Conservation (phyloP, 1,140 invertebrate species). For the Diachasmimorpha longicaudata region DNA sequence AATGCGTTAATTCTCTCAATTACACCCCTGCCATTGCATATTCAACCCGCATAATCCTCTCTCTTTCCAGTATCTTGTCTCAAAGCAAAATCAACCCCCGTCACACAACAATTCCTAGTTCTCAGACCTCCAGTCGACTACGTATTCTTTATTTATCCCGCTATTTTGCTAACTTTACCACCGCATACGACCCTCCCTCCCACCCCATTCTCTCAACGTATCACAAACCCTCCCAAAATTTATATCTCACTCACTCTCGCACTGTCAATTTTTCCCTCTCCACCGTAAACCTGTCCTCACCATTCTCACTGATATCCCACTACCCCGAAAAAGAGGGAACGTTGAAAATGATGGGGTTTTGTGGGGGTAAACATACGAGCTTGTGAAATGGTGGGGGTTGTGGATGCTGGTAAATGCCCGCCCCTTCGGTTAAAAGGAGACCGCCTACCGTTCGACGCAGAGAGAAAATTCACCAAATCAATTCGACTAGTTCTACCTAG, state of each 20-base stretch:
- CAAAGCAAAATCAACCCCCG: background rate
- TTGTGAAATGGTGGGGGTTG: background rate
- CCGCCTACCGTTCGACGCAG: slow-evolving; percentile 1
- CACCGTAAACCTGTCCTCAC: background rate
- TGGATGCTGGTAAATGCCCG: slow-evolving; percentile 5
- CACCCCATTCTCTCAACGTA: too few species aligned
- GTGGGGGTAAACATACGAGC: background rate
- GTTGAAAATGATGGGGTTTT: slow-evolving; percentile 6
- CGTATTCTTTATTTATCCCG: background rate
- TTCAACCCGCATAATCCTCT: too few species aligned
- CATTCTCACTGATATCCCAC: background rate
- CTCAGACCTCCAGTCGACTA: background rate
- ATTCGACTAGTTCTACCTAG: background rate
- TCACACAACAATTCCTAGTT: background rate
- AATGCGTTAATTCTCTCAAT: too few species aligned
- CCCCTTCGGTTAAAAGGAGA: background rate
- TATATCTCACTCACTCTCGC: slow-evolving; percentile 6
- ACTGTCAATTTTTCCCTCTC: background rate
- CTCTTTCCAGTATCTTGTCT: background rate
- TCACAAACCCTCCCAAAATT: background rate
- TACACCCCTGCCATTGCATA: too few species aligned
- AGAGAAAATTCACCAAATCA: background rate
- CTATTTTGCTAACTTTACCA: background rate
- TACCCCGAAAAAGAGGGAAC: background rate
- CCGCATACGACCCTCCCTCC: background rate